Conservation (phyloP, 2,797 vertebrate species). For the Megaceryle alcyon region DNA sequence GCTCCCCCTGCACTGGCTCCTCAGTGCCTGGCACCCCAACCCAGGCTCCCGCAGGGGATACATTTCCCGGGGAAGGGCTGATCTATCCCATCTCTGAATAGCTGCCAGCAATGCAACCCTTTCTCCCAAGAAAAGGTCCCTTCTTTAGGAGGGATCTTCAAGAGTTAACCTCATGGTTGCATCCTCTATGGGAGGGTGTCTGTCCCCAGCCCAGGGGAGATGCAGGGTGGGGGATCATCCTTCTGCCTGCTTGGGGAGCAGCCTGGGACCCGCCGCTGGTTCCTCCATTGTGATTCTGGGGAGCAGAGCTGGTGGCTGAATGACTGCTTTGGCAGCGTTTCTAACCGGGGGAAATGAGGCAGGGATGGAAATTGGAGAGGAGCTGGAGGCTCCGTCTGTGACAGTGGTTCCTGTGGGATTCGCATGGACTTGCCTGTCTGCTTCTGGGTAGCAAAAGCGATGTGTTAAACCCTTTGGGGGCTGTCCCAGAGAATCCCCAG, state of each 20-base stretch:
- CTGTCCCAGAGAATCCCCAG: background rate
- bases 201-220: background rate
- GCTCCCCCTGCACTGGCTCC: background rate
- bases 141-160: background rate
- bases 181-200: background rate
- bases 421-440: background rate
- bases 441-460: background rate
- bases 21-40: background rate
- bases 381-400: background rate
- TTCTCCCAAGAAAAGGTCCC: background rate
- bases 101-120: background rate
- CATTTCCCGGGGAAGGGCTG: background rate
- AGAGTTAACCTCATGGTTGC: background rate
- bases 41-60: accelerated
- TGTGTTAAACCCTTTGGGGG: background rate
- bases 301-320: accelerated
- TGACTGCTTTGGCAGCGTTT: background rate
- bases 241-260: background rate
- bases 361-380: background rate
- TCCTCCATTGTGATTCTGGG: background rate
- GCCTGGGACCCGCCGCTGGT: background rate
- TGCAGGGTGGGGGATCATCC: background rate
- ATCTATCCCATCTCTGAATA: background rate
- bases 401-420: background rate
- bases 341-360: background rate